Evolutionary conservation across 2,888 invertebrate genomes (phyloP), one percentile per base, ranked within the genome.

Genomic region (Heliconius cydno): DNA sequence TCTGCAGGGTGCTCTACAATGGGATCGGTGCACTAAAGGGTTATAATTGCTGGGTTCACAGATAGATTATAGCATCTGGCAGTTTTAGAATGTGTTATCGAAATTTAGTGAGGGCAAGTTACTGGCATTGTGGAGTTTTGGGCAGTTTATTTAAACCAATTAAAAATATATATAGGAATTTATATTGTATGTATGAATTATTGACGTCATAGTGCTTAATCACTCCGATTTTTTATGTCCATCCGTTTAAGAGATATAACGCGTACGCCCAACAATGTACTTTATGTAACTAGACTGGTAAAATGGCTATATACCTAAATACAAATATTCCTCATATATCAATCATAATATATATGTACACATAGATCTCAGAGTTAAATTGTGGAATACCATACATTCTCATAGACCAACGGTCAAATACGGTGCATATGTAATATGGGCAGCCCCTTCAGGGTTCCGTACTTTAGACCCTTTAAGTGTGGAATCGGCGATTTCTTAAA

Each of bases 401-500:
- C 19, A 15, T 15, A 15, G 34, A 60, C 38, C 80, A 70, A 79
- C 75, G 83, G 76, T 80, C 81, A 82, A 83, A 84, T 83, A 84
- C 81, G 82, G 82, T 81, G 80, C 82, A 83, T 84, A 84, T 85
- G 82, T 79, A 84, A 86, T 85, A 80, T 80, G 84, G 83, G 82
- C 85, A 84, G 79, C 82, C 82, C 85, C 81, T 79, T 81, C 77
- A 81, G 68, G 76, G 25, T 30, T 70, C 38, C 82, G 67, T 85
- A 73, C 60, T 82, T 83, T 82, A 84, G 85, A 85, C 84, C 85
- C 84, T 82, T 83, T 82, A 85, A 85, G 83, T 84, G 83, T 82
- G 85, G 85, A 87, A 81, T 79, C 75, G 82, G 79, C 82, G 90
- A 92, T 92, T 91, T 92, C 87, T 87, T 89, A 91, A 92, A 94